Percentiles rank a stretch among this genome's conserved stretches.
phyloP scores from a whole-genome alignment of 2,113 vertebrate species.

The Chaetodon trifascialis region DNA sequence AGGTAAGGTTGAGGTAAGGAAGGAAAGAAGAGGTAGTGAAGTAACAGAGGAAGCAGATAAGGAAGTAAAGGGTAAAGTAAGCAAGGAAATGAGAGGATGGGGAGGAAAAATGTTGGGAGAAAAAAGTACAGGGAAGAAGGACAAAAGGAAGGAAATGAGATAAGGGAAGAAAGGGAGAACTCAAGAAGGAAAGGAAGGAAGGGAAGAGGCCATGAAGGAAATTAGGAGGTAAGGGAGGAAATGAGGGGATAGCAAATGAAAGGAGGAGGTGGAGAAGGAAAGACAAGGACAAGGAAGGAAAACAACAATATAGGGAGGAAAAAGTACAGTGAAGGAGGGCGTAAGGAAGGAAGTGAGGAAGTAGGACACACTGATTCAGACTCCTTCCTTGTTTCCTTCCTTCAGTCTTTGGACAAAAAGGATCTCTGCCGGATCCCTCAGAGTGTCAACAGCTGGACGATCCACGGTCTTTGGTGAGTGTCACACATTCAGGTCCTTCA shows the following conservation, averaged over 20 bases:
- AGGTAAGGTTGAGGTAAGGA: neutral
- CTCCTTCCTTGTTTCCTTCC: neutral
- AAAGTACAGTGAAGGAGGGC: neutral
- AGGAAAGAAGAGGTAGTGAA: neutral
- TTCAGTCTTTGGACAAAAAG: conserved; percentile 58
- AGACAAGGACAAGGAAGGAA: neutral
- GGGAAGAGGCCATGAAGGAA: neutral
- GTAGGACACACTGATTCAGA: too few species aligned
- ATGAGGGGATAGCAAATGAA: neutral
- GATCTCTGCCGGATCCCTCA: conserved; percentile 73
- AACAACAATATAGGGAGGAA: neutral
- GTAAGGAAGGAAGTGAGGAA: neutral
- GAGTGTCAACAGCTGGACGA: conserved; percentile 78
- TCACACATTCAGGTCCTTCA: neutral
- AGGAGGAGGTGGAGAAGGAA: neutral
- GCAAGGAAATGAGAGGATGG: neutral
- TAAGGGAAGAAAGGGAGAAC: too few species aligned
- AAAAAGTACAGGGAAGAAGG: too few species aligned
- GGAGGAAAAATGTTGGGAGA: too few species aligned
- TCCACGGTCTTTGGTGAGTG: conserved; percentile 83
- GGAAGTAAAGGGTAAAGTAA: neutral
- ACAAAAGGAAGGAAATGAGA: too few species aligned
- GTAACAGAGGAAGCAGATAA: neutral
- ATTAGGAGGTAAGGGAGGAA: neutral
- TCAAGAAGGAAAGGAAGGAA: neutral